Base-by-base conservation (phyloP, 2,888 invertebrate genomes). In the Drosophila kanekoi region DNA sequence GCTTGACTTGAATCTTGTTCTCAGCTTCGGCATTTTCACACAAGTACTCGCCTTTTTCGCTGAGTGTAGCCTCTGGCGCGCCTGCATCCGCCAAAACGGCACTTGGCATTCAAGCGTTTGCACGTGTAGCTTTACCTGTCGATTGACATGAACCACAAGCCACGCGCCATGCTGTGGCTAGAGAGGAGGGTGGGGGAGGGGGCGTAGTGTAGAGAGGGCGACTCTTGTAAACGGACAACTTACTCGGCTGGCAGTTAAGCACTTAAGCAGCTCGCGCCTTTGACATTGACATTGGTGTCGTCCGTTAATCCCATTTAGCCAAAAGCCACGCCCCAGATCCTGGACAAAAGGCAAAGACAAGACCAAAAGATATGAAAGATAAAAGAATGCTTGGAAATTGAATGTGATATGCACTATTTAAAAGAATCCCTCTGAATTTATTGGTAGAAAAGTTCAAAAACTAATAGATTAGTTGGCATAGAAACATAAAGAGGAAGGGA, bases 81-180 rank as follows among this genome's bases (percentile, higher is more conserved):
- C 13, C 60, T 65, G 77, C 70, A 75, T 78, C 75, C 86, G 79
- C 76, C 60, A 61, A 67, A 65, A 57, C 64, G 57, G 61, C 72
- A 75, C 87, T 81, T 64, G 81, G 71, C 85, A 87, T 65, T 87
- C 71, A 81, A 84, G 71, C 72, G 67, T 37, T 53, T 66, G 79
- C 85, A 80, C 84, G 60, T 74, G 72, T 44, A 44, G 38, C 65
- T 54, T n/a, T 51, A 54, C 49, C 67, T 49, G 58, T 23, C 56
- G 51, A 70, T 67, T 66, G 58, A 77, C 56, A 69, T 48, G 45
- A 40, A 43, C 57, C 57, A 14, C 54, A 20, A 37, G 59, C 59
- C 44, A 28, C 35, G 35, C 35, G 35, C 43, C 59, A 28, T 20
- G 20, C n/a, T 13, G 16, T 6, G 4, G 41, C 3, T 13, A 32